Evolutionary conservation across 2,888 invertebrate species (phyloP).

Genomic region (Papilio elwesi): DNA sequence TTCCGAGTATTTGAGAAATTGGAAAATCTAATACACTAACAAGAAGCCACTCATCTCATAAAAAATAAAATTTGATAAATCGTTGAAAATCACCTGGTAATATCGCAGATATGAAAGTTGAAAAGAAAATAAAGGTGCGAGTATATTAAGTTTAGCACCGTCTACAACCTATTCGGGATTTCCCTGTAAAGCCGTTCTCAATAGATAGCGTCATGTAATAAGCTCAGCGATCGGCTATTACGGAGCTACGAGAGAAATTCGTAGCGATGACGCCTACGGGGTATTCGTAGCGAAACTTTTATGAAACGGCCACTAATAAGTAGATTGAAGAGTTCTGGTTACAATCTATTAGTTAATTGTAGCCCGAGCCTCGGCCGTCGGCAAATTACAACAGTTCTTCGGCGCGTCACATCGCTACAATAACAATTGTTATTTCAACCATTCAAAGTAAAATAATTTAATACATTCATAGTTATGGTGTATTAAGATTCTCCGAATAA

Average conservation of each 20-base stretch:
- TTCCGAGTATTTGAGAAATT: no score
- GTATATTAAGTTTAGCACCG: conserved; percentile 70
- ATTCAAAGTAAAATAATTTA: no score
- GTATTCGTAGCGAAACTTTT: conserved; percentile 71
- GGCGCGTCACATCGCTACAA: conserved; percentile 44
- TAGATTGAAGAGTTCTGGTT: conserved; percentile 61
- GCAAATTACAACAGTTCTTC: conserved; percentile 72
- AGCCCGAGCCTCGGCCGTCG: conserved; percentile 57
- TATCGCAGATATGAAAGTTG: conserved; percentile 57
- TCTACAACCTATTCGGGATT: conserved; percentile 80
- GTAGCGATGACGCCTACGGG: conserved; percentile 65
- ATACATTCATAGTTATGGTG: no score
- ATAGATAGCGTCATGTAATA: conserved; percentile 81
- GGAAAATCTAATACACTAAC: neutral
- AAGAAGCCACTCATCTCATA: neutral
- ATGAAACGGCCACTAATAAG: conserved; percentile 58
- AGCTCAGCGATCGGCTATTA: conserved; percentile 82
- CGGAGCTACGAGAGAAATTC: conserved; percentile 72
- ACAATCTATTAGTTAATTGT: conserved; percentile 76
- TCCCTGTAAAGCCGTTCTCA: conserved; percentile 81
- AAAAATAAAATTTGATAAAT: conserved; percentile 13
- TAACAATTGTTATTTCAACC: neutral
- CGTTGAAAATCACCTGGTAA: conserved; percentile 48
- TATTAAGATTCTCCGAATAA: no score
- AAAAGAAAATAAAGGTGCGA: conserved; percentile 63